A percentile compares a stretch with the other conserved stretches of the same genome.
Conservation (phyloP, 2,113 vertebrate species). For the Mandrillus leucophaeus region DNA sequence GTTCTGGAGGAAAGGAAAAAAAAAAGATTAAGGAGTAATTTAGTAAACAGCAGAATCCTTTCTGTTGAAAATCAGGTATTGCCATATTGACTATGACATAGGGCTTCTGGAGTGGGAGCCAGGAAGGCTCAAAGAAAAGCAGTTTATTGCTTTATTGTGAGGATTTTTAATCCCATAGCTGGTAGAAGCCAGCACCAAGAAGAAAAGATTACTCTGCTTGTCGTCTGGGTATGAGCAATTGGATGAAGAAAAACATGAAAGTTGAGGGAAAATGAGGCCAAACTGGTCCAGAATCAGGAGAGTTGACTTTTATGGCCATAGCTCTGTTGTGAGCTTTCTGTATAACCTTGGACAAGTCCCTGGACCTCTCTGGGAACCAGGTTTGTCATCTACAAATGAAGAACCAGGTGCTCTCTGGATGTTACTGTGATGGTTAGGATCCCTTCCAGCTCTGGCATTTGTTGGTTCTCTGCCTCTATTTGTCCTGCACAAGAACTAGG, state of each 20-base stretch:
- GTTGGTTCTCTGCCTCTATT: neutral
- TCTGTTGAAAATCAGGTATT: constrained; percentile 15
- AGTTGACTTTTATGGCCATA: neutral
- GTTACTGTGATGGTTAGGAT: neutral
- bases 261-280: neutral
- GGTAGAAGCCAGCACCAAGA: neutral
- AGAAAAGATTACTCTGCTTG: neutral
- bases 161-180: neutral
- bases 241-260: neutral
- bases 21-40: constrained; percentile 18
- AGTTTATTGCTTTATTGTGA: constrained; percentile 22
- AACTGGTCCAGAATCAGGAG: neutral
- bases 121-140: neutral
- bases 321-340: neutral
- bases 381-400: neutral
- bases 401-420: neutral
- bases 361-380: neutral
- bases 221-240: neutral
- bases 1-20: neutral
- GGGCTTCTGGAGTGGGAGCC: neutral
- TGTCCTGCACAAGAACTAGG: neutral
- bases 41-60: constrained; percentile 26
- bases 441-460: neutral
- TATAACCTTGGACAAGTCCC: neutral
- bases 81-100: neutral